phyloP scores from a whole-genome alignment of 1,140 invertebrate genomes.

The Hormaphis cornu region DNA sequence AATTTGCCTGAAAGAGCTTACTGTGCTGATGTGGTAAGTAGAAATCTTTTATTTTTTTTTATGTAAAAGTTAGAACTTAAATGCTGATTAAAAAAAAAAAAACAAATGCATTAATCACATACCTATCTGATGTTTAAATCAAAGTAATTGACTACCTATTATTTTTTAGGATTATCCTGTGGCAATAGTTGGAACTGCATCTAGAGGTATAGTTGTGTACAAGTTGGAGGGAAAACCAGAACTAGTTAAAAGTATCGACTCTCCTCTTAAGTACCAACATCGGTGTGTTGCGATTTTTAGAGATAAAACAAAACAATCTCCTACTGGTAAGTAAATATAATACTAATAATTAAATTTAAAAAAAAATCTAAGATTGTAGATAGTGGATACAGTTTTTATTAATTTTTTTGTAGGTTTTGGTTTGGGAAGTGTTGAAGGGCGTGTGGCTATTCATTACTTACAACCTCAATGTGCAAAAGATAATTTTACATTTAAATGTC shows the following conservation, averaged over 20 bases:
- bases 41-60: not conserved
- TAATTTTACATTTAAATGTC: conserved; percentile 99
- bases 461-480: conserved; percentile 90
- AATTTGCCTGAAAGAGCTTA: conserved; percentile 88
- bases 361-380: not conserved
- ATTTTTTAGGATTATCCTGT: conserved; percentile 74
- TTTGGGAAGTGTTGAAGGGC: conserved; percentile 84
- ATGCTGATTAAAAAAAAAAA: not conserved
- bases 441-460: conserved; percentile 94
- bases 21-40: conserved; percentile 88
- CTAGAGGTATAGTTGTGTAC: conserved; percentile 83
- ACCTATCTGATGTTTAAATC: too few relatives aligned
- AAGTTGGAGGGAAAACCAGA: conserved; percentile 86
- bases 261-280: conserved; percentile 90
- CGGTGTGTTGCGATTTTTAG: conserved; percentile 88
- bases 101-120: not conserved
- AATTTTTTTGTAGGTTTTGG: conserved; percentile 72
- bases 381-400: conserved; percentile 33
- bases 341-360: not conserved
- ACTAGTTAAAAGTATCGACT: conserved; percentile 89
- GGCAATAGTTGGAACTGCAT: conserved; percentile 92
- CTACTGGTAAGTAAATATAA: conserved; percentile 44
- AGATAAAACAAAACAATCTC: conserved; percentile 63
- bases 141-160: not conserved
- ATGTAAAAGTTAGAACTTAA: conserved; percentile 17